These are phyloP conservation scores for Adelges cooleyi DNA, from an alignment of 1,140 invertebrate genomes.

Conservation along the genomic window DNA sequence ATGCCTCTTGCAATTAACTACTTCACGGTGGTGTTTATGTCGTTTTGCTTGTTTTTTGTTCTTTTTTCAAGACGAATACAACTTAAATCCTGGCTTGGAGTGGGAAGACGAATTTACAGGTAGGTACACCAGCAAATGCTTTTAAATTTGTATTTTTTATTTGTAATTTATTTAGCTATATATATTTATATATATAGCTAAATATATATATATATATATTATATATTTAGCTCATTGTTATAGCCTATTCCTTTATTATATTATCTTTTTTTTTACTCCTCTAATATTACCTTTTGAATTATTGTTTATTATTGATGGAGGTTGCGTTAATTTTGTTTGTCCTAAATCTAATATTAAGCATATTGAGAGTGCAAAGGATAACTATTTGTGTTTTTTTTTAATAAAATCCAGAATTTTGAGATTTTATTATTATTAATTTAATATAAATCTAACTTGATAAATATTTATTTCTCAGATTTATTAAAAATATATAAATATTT, in stretches of 20 bases:
- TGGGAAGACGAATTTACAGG: conserved; percentile 99
- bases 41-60: conserved; percentile 44
- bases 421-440: too few relatives aligned
- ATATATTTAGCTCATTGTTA: neutral
- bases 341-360: neutral
- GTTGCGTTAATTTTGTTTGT: conserved; percentile 35
- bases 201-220: too few relatives aligned
- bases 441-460: too few relatives aligned
- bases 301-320: conserved; percentile 28
- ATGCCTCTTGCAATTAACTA: conserved; percentile 28
- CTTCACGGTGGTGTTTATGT: conserved; percentile 35
- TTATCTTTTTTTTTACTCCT: too few relatives aligned
- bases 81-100: conserved; percentile 98
- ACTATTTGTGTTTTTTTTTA: neutral
- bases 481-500: neutral
- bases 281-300: neutral
- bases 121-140: conserved; percentile 47
- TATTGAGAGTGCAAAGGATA: neutral
- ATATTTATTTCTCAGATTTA: too few relatives aligned
- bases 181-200: too few relatives aligned
- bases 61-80: conserved; percentile 92
- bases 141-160: neutral
- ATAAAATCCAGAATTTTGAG: conserved; percentile 6
- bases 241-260: neutral
- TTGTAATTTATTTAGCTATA: conserved; percentile 8